phyloP scores from a whole-genome alignment of 1,140 invertebrate genomes.

The Caenorhabditis inopinata region DNA sequence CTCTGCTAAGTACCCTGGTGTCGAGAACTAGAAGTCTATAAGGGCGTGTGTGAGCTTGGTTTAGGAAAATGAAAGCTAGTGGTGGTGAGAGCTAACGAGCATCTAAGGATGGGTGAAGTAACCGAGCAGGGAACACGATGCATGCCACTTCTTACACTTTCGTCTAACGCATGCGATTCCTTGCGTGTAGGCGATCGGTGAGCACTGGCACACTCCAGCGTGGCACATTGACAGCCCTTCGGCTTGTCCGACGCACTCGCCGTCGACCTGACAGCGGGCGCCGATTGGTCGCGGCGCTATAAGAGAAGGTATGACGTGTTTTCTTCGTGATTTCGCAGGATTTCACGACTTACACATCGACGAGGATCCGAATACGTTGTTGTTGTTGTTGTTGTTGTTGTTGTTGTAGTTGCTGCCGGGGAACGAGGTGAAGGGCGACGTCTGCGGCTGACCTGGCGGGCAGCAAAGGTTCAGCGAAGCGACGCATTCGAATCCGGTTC shows the following conservation, averaged over 20 bases:
- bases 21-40: too few relatives aligned
- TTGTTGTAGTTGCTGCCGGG: background rate
- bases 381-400: background rate
- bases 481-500: conserved; percentile 42
- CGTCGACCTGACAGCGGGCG: conserved; percentile 40
- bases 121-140: too few relatives aligned
- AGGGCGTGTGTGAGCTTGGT: too few relatives aligned
- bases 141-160: conserved; percentile 12
- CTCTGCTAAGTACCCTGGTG: too few relatives aligned
- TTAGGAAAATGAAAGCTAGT: too few relatives aligned
- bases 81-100: too few relatives aligned
- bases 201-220: conserved; percentile 47
- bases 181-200: conserved; percentile 48
- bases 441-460: conserved; percentile 34
- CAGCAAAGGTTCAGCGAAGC: conserved; percentile 45
- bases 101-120: background rate
- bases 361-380: conserved; percentile 13
- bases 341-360: conserved; percentile 27
- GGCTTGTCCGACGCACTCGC: conserved; percentile 43
- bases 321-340: background rate
- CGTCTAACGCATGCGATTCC: conserved; percentile 46
- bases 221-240: conserved; percentile 46
- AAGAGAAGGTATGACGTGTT: background rate
- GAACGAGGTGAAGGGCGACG: background rate
- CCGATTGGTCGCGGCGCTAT: conserved; percentile 46